Conservation (phyloP, 1,140 invertebrate genomes). For the Camponotus floridanus region DNA sequence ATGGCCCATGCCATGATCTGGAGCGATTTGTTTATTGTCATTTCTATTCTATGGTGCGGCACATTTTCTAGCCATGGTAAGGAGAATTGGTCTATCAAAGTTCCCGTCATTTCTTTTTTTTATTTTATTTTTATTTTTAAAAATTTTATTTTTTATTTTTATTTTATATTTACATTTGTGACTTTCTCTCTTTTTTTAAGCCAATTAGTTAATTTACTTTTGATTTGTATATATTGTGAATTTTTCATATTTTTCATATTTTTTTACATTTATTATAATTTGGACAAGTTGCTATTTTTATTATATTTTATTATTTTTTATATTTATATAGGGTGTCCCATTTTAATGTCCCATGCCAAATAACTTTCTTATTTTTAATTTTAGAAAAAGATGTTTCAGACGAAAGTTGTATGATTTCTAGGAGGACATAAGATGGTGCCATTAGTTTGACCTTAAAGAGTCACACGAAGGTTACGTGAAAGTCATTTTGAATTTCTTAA, state of each 20-base stretch:
- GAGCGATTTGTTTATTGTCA: not conserved
- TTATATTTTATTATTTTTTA: not conserved
- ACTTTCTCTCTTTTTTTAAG: not conserved
- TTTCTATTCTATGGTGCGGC: not conserved
- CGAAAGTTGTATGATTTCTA: too few species aligned
- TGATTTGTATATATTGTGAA: not conserved
- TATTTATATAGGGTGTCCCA: too few species aligned
- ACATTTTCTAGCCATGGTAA: slow-evolving; percentile 13
- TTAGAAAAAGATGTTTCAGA: too few species aligned
- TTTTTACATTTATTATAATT: not conserved
- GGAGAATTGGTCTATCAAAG: not conserved
- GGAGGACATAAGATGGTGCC: too few species aligned
- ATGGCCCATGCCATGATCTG: not conserved
- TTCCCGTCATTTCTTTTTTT: not conserved
- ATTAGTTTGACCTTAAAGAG: too few species aligned
- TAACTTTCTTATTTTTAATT: too few species aligned
- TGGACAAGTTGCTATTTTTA: not conserved
- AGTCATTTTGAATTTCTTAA: too few species aligned
- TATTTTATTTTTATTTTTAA: not conserved
- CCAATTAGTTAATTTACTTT: not conserved
- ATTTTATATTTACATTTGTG: not conserved
- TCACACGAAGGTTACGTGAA: too few species aligned
- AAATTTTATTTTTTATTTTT: not conserved
- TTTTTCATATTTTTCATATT: not conserved
- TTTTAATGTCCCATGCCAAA: too few species aligned